Base-by-base conservation (phyloP, 2,113 vertebrate genomes). In the chimpanzee (Pan troglodytes) region DNA sequence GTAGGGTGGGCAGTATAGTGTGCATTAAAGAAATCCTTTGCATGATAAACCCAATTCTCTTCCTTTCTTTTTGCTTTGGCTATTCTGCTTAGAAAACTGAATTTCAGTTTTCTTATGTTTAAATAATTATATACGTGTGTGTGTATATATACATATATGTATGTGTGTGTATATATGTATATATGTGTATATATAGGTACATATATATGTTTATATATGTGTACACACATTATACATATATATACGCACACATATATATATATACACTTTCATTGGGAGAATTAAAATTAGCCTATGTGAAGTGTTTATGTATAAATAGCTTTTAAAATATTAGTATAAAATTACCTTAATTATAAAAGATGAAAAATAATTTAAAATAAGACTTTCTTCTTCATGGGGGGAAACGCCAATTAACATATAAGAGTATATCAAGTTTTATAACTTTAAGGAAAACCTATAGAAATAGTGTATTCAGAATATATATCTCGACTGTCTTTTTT, bases 131-230 rank as follows among this genome's bases (percentile, higher is more conserved):
- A 55, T 55, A 55, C 1, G 2, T 61, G 59, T 61, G 59, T 59
- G 23, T 59, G 23, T 25, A 25, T 1, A 23, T 10, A 59, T 61
- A 10, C 1, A 0, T 2, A 27, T 1, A 61, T 27, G 1, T 61
- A 59, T 59, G 57, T 59, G 3, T 10, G 2, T 57, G 2, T 38
- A 38, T 38, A 38, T 1, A 57, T 20, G 23, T 59, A 59, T 25
- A 23, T 59, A 23, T 23, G 9, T 59, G 23, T 10, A 10, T 23
- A 57, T 8, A 57, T 57, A 57, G 20, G 0, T 2, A 27, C 0
- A 38, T 38, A 61, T 30, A 5, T 61, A 59, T 59, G 3, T 25
- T 10, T 59, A 59, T 25, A 23, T 59, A 23, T 59, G 9, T 59
- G 23, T 10, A 25, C 8, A 3, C 23, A 23, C 17, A 55, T 20